phyloP scores from a whole-genome alignment of 2,888 invertebrate species.

The Chrysodeixis includens region DNA sequence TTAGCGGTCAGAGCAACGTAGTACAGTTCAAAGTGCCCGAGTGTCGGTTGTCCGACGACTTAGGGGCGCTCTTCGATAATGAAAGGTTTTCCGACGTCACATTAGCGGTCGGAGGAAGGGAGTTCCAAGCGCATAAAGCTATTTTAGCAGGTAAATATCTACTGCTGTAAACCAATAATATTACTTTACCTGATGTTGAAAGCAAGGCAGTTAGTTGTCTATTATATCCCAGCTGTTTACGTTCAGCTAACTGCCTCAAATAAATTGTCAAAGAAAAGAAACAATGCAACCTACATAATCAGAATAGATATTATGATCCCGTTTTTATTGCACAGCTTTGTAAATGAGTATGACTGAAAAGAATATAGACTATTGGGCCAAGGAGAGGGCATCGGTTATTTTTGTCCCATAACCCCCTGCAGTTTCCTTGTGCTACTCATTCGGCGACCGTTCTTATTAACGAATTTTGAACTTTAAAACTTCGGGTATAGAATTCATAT shows the following conservation, averaged over 20 bases:
- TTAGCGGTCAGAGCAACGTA: conserved; percentile 99
- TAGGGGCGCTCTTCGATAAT: conserved; percentile 98
- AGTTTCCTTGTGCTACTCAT: conserved; percentile 43
- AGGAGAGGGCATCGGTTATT: conserved; percentile 37
- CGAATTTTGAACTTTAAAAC: background rate
- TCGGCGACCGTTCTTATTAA: background rate
- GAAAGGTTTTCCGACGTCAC: conserved; percentile 99
- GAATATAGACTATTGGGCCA: conserved; percentile 36
- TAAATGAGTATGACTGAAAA: conserved; percentile 13
- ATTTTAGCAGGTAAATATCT: conserved; percentile 95
- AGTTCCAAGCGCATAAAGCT: conserved; percentile 99
- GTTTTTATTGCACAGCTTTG: conserved; percentile 5
- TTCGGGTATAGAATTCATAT: background rate
- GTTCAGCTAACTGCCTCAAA: background rate
- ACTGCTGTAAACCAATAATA: conserved; percentile 10
- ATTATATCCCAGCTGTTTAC: background rate
- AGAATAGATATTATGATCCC: conserved; percentile 1
- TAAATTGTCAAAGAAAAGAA: background rate
- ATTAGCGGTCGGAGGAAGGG: conserved; percentile 96
- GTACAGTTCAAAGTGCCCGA: conserved; percentile 99
- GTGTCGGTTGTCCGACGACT: conserved; percentile 97
- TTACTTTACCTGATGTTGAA: background rate
- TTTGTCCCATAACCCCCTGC: conserved; percentile 25
- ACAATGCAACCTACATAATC: background rate
- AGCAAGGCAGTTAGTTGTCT: background rate